These are phyloP conservation scores for Melanotaenia duboulayi DNA, from an alignment of 2,113 vertebrate species.

Conservation along the genomic window DNA sequence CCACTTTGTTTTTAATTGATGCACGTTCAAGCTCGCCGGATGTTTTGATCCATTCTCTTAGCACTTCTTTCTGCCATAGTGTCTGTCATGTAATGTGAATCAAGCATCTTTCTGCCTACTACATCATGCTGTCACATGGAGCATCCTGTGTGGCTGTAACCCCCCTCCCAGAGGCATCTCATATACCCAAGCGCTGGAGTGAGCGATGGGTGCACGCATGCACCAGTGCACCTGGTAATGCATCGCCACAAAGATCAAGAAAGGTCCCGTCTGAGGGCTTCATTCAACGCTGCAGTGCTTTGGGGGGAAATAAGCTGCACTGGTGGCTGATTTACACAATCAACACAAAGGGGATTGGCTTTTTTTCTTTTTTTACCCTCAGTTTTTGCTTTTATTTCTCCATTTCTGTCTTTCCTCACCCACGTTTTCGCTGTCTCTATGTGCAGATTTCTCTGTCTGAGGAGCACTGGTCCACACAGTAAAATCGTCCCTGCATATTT, in stretches of 20 bases:
- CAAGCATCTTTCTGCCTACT: slow-evolving; percentile 53
- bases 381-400: slow-evolving; percentile 12
- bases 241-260: slow-evolving; percentile 75
- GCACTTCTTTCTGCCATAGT: slow-evolving; percentile 11
- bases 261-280: slow-evolving; percentile 74
- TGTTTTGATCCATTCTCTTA: slow-evolving; percentile 48
- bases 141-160: slow-evolving; percentile 47
- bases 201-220: slow-evolving; percentile 76
- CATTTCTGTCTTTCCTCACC: not conserved
- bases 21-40: not conserved
- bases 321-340: slow-evolving; percentile 71
- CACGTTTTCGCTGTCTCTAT: slow-evolving; percentile 3
- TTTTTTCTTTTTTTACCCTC: slow-evolving; percentile 19
- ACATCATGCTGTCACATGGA: slow-evolving; percentile 70
- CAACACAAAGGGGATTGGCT: slow-evolving; percentile 65
- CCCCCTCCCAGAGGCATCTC: slow-evolving; percentile 42
- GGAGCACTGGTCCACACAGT: slow-evolving; percentile 34
- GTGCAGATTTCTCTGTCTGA: slow-evolving; percentile 31
- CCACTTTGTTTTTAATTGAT: not conserved
- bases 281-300: slow-evolving; percentile 71
- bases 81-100: slow-evolving; percentile 49
- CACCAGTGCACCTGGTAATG: slow-evolving; percentile 77
- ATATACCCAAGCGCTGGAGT: slow-evolving; percentile 51
- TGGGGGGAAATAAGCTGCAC: slow-evolving; percentile 66
- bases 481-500: slow-evolving; percentile 50